Conservation (phyloP, 1,140 invertebrate genomes). For the Leptestheria dahalacensis region DNA sequence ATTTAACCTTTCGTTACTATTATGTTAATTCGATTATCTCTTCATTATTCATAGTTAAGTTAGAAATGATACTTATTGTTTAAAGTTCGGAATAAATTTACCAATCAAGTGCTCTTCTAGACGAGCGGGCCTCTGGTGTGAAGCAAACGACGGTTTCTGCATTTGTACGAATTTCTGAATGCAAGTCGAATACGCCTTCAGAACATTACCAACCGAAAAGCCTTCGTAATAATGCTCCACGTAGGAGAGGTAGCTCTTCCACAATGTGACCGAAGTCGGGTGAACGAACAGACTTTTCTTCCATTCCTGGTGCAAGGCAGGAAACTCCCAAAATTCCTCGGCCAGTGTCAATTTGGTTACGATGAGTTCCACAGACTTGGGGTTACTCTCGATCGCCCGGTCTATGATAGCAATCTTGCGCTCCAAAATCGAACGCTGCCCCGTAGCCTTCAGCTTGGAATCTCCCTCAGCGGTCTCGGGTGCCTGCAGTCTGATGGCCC, state of each 20-base stretch:
- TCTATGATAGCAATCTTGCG: slow-evolving; percentile 31
- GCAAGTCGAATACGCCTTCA: slow-evolving; percentile 28
- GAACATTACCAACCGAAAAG: slow-evolving; percentile 25
- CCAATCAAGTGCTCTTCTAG: slow-evolving; percentile 22
- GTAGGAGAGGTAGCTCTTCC: slow-evolving; percentile 28
- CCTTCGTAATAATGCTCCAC: slow-evolving; percentile 25
- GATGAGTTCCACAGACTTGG: slow-evolving; percentile 26
- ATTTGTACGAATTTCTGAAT: slow-evolving; percentile 22
- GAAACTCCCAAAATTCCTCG: slow-evolving; percentile 23
- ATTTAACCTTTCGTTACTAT: too few species aligned
- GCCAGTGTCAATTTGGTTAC: slow-evolving; percentile 26
- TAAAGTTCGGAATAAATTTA: too few species aligned
- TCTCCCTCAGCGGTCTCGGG: background rate
- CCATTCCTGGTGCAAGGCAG: slow-evolving; percentile 27
- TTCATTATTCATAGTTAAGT: too few species aligned
- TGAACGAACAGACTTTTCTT: slow-evolving; percentile 28
- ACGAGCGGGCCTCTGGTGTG: slow-evolving; percentile 18
- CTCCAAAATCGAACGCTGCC: slow-evolving; percentile 22
- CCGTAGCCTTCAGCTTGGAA: slow-evolving; percentile 11
- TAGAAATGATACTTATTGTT: too few species aligned
- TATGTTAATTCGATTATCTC: too few species aligned
- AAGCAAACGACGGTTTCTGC: slow-evolving; percentile 20
- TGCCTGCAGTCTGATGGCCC: background rate
- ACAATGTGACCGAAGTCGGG: slow-evolving; percentile 26
- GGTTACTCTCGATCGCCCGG: slow-evolving; percentile 30